These are phyloP conservation scores for Saguinus midas DNA, from an alignment of 2,113 vertebrate genomes.

Conservation along the genomic window DNA sequence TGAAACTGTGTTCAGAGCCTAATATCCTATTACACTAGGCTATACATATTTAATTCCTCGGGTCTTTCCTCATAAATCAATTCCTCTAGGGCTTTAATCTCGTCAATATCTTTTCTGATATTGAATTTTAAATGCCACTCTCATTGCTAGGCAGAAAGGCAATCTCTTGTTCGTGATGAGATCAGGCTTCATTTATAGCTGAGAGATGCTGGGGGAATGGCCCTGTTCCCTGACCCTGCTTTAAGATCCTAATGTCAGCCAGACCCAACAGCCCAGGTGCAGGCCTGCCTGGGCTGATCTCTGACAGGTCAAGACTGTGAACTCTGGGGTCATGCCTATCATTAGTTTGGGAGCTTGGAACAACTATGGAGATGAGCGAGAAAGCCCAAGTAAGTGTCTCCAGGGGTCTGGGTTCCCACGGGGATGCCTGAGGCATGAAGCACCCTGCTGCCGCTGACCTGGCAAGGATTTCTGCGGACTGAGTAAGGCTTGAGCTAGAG, in stretches of 20 bases:
- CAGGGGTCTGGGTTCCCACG: background rate
- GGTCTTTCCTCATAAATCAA: slow-evolving; percentile 77
- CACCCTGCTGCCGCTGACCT: too few relatives aligned
- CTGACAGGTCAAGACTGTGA: background rate
- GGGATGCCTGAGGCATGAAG: background rate
- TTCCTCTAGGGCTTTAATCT: slow-evolving; percentile 77
- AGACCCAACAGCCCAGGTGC: background rate
- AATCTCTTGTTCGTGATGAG: slow-evolving; percentile 60
- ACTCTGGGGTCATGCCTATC: background rate
- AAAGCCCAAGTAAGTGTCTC: background rate
- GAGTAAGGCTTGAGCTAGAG: background rate
- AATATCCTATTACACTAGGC: slow-evolving; percentile 78
- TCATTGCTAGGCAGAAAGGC: slow-evolving; percentile 73
- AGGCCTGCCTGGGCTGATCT: background rate
- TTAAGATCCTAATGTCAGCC: background rate
- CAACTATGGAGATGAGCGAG: background rate
- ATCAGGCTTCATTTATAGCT: slow-evolving; percentile 45
- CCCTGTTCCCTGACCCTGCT: background rate
- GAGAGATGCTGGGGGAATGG: background rate
- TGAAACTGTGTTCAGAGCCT: slow-evolving; percentile 75
- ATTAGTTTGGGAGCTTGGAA: background rate
- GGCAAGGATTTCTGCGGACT: background rate
- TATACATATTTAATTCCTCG: slow-evolving; percentile 80
- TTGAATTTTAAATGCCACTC: slow-evolving; percentile 80
- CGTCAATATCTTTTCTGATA: slow-evolving; percentile 78